These are phyloP conservation scores for Rhopalosiphum nymphaeae DNA, from an alignment of 2,888 invertebrate genomes.

Conservation along the genomic window DNA sequence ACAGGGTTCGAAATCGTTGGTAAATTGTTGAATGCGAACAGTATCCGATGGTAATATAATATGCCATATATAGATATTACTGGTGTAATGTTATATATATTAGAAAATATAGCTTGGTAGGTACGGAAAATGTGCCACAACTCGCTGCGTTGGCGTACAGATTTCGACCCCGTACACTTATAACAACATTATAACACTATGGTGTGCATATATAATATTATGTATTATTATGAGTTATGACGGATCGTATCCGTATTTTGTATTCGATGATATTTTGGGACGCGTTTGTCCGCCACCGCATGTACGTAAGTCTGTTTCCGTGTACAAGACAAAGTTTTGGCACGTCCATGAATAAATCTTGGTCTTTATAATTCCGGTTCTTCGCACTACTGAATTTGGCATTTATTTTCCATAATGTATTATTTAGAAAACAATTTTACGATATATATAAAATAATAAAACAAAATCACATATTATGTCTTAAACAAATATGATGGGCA, in stretches of 20 bases:
- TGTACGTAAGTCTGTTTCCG: background rate
- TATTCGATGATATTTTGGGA: background rate
- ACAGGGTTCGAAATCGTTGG: background rate
- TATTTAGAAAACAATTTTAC: background rate
- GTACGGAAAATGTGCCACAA: background rate
- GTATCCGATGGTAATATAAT: no score
- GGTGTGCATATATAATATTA: background rate
- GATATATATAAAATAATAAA: background rate
- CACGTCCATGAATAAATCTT: constrained; percentile 9
- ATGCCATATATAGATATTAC: background rate
- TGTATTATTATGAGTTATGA: background rate
- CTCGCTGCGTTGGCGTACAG: background rate
- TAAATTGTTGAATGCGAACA: background rate
- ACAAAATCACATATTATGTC: background rate
- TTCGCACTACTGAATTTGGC: background rate
- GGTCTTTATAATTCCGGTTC: background rate
- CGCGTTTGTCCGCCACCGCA: background rate
- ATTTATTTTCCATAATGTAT: background rate
- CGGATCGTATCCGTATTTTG: background rate
- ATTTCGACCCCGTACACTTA: background rate
- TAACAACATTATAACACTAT: background rate
- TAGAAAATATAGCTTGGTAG: no score
- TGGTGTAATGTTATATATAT: no score
- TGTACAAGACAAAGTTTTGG: background rate
- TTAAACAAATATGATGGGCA: background rate